Conservation (phyloP, 2,888 invertebrate species). For the Belgica antarctica region DNA sequence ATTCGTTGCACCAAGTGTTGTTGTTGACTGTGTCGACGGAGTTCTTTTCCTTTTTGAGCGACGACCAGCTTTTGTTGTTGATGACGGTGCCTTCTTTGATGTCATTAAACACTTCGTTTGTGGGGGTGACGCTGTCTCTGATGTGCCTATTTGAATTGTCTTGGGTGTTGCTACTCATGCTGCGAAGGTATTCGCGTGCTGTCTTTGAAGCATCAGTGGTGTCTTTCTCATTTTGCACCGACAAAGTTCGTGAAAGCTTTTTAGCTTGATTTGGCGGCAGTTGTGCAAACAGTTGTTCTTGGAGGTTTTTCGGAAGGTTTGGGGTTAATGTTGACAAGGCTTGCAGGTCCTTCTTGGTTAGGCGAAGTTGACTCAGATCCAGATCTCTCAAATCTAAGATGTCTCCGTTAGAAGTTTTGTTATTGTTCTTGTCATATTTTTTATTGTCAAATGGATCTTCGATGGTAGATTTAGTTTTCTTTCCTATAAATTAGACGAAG, state of each 20-base stretch:
- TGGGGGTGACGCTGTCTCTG: conserved; percentile 39
- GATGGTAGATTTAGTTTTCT: conserved; percentile 22
- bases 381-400: conserved; percentile 61
- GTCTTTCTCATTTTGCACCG: conserved; percentile 52
- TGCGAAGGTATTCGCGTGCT: conserved; percentile 31
- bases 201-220: neutral
- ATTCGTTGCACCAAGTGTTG: too few relatives aligned
- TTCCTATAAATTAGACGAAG: neutral
- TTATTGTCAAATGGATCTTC: conserved; percentile 47
- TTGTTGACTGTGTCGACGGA: conserved; percentile 32
- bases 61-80: neutral
- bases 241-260: conserved; percentile 65
- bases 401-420: conserved; percentile 43
- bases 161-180: conserved; percentile 27
- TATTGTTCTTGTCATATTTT: conserved; percentile 42
- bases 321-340: conserved; percentile 69
- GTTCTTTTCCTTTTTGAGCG: neutral
- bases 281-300: conserved; percentile 68
- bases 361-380: conserved; percentile 66
- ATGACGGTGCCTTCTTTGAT: too few relatives aligned
- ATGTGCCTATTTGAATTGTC: neutral
- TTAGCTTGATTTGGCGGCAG: conserved; percentile 68
- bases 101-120: conserved; percentile 36
- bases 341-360: conserved; percentile 69
- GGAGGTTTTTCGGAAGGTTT: conserved; percentile 68